A percentile compares a stretch with the other conserved stretches of the same genome.
Conservation (phyloP, 2,797 vertebrate genomes). For the Carduelis carduelis region DNA sequence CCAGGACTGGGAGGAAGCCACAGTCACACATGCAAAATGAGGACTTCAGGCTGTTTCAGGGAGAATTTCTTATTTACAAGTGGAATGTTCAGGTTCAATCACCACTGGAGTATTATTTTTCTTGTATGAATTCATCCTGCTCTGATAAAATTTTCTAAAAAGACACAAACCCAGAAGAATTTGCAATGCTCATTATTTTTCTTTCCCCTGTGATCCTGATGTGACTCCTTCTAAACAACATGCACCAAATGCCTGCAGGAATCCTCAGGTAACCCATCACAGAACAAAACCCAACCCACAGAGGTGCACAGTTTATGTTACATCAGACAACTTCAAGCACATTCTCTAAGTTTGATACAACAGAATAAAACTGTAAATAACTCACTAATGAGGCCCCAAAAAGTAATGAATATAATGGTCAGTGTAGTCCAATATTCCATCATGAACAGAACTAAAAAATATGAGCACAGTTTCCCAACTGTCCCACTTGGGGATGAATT, state of each 20-base stretch:
- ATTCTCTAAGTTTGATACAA: neutral
- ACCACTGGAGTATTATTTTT: neutral
- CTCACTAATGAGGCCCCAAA: neutral
- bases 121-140: neutral
- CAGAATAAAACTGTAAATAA: neutral
- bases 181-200: neutral
- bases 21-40: neutral
- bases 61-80: neutral
- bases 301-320: neutral
- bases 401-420: neutral
- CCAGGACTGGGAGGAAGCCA: neutral
- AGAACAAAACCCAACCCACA: neutral
- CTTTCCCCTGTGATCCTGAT: neutral
- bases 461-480: fast-evolving
- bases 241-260: neutral
- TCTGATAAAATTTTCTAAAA: neutral
- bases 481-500: neutral
- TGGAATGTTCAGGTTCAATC: neutral
- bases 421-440: neutral
- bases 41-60: neutral
- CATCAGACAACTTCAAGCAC: neutral
- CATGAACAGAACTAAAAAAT: neutral
- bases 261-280: neutral
- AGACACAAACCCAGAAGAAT: neutral
- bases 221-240: neutral